These are phyloP conservation scores for Drosophila nikananu DNA, from an alignment of 1,140 invertebrate species.

Conservation along the genomic window DNA sequence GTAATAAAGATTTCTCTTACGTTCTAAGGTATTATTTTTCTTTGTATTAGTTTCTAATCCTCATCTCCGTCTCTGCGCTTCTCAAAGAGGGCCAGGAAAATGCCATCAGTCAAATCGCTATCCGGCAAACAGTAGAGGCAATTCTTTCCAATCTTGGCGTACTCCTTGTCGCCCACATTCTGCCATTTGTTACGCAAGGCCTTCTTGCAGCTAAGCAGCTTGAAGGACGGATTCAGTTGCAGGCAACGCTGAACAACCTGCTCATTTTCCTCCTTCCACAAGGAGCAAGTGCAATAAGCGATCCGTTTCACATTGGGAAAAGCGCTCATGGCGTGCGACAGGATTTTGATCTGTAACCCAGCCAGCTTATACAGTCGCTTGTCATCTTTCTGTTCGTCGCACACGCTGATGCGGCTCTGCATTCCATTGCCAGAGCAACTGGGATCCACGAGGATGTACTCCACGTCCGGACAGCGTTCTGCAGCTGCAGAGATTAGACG, in stretches of 20 bases:
- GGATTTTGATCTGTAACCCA: constrained; percentile 93
- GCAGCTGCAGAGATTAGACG: constrained; percentile 30
- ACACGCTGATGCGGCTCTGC: constrained; percentile 86
- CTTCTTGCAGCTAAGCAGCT: constrained; percentile 87
- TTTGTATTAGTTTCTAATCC: constrained; percentile 9
- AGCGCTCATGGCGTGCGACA: constrained; percentile 92
- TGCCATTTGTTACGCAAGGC: constrained; percentile 88
- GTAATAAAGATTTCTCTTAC: constrained; percentile 53
- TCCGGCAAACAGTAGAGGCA: constrained; percentile 93
- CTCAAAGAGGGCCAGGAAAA: constrained; percentile 97
- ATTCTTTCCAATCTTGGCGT: constrained; percentile 88
- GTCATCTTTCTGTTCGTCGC: constrained; percentile 76
- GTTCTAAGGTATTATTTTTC: no score
- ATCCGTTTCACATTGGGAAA: constrained; percentile 94
- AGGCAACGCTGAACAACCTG: constrained; percentile 86
- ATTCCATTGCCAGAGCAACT: constrained; percentile 98
- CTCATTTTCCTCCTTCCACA: constrained; percentile 97
- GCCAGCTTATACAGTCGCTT: constrained; percentile 89
- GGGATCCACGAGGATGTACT: constrained; percentile 97
- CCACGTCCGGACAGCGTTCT: constrained; percentile 89
- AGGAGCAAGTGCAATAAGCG: constrained; percentile 98
- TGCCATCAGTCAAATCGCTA: constrained; percentile 94
- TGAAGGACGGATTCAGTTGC: constrained; percentile 87
- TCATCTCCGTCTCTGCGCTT: constrained; percentile 84
- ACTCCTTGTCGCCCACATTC: constrained; percentile 89